phyloP scores from a whole-genome alignment of 1,140 invertebrate species.

The Akabosia matsudoensis region DNA sequence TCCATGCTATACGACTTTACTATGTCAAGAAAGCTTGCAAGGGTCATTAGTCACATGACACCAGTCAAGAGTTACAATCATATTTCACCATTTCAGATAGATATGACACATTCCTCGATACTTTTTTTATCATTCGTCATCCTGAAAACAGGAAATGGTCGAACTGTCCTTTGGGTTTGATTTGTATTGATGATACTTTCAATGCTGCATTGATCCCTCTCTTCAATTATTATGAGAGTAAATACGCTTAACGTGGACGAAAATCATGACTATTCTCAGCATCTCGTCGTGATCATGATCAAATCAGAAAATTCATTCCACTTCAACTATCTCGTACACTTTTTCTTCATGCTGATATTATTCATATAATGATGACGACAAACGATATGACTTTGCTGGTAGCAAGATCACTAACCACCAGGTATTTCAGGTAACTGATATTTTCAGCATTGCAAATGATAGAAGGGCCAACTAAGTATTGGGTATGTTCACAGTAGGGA shows the following conservation, averaged over 20 bases:
- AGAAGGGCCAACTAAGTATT: background rate
- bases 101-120: background rate
- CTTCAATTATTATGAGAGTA: background rate
- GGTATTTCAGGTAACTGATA: background rate
- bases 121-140: conserved; percentile 1
- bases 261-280: background rate
- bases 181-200: background rate
- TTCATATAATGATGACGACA: background rate
- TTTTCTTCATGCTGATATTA: background rate
- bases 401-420: background rate
- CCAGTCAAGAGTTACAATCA: background rate
- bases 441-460: background rate
- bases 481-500: conserved; percentile 9
- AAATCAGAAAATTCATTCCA: background rate
- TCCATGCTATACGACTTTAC: background rate
- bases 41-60: conserved; percentile 17
- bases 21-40: background rate
- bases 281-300: background rate
- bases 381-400: background rate
- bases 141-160: background rate
- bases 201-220: background rate
- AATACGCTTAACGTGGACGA: background rate
- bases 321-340: background rate
- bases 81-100: conserved; percentile 13
- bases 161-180: background rate